phyloP scores from a whole-genome alignment of 2,888 invertebrate species.

The Alviniconcha strummeri region DNA sequence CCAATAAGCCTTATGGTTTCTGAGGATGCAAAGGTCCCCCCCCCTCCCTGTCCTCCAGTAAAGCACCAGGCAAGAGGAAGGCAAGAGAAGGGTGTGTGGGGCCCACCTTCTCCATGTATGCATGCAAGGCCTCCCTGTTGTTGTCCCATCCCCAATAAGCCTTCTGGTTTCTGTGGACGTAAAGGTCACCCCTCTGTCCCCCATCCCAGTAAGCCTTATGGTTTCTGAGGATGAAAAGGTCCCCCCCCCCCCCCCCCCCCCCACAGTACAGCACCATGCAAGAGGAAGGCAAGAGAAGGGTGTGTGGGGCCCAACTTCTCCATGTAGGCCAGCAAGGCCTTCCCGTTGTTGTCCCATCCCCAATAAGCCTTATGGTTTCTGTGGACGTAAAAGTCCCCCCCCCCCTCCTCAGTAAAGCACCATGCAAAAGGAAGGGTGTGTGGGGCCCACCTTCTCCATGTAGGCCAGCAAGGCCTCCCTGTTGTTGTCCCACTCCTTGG shows the following conservation, averaged over 20 bases:
- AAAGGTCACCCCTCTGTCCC: too few species aligned
- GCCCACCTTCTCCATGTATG: slow-evolving; percentile 66
- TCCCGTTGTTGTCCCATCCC: slow-evolving; percentile 61
- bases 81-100: not conserved
- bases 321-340: slow-evolving; percentile 66
- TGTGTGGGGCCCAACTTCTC: slow-evolving; percentile 56
- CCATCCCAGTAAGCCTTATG: too few species aligned
- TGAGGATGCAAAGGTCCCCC: too few species aligned
- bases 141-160: slow-evolving; percentile 62
- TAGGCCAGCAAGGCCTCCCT: slow-evolving; percentile 66
- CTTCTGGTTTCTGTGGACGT: too few species aligned
- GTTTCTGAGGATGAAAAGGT: too few species aligned
- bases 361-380: too few species aligned
- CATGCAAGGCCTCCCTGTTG: slow-evolving; percentile 65
- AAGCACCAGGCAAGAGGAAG: not conserved
- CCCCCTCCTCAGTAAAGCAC: not conserved
- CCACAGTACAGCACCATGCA: not conserved
- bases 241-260: not conserved
- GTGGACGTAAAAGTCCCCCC: too few species aligned
- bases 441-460: slow-evolving; percentile 61
- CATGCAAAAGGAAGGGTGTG: not conserved
- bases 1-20: too few species aligned
- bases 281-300: not conserved
- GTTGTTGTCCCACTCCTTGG: slow-evolving; percentile 68
- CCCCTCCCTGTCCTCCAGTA: too few species aligned